Base-by-base conservation (phyloP, 2,113 vertebrate species). In the Alectura lathami region DNA sequence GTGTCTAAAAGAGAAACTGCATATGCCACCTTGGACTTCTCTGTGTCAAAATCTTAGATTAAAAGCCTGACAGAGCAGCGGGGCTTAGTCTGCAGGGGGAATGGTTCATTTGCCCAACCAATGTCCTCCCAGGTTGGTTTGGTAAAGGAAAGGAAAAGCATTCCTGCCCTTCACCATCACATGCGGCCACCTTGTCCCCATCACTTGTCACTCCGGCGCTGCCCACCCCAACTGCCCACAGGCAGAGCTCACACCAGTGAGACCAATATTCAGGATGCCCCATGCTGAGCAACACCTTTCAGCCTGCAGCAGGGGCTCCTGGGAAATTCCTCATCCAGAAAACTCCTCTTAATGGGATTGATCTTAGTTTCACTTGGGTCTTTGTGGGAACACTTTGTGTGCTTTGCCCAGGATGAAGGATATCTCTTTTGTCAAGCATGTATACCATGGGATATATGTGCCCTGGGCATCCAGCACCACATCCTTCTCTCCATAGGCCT, bases 391-490 rank as follows among this genome's bases (percentile, higher is more conserved):
- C 40, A 57, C 40, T 40, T 30, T 17, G 23, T 43, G 17, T 8
- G 26, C 66, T 81, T 88, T 89, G 64, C 8, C 34, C 67, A 36
- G 9, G 32, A 57, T 27, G 43, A 60, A 54, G 30, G 50, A 87
- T 83, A 88, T 88, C 51, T 79, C 18, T 82, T 88, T 62, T 27
- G 3, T 21, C 13, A 9, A 79, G 30, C 14, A 17, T 7, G 18
- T 0, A 0, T 43, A 16, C 17, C 24, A 11, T 18, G 36, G 73
- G 29, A 54, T 54, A 18, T 57, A n/a, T 57, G 13, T n/a, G 29
- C 53, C 42, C 51, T 27, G 27, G 60, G 17, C 57, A 22, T 59
- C 48, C 48, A 42, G 2, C 0, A 0, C 69, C 10, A 2, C 4
- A 2, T n/a, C 47, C 78, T 85, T 51, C 50, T 83, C 57, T 59